Evolutionary conservation across 2,888 invertebrate species (phyloP), one percentile per base, ranked within the genome.

Genomic region (Leptodirus hochenwartii): DNA sequence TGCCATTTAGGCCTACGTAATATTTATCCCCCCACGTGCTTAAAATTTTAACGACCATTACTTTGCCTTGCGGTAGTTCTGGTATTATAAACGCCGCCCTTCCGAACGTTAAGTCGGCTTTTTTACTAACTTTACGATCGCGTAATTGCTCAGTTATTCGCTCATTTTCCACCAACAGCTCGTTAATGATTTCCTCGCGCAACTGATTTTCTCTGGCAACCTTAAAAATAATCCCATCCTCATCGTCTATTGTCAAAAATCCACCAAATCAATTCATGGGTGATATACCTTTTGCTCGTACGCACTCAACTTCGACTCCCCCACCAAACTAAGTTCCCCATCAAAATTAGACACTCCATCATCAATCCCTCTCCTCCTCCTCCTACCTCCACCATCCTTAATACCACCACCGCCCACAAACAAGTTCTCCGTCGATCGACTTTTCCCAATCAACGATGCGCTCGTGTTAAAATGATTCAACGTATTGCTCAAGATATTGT

Each of bases 1-100:
- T 64, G 3, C 80, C 81, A 46, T 79, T 81, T 31, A 82, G 51
- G 1, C 81, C 82, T 9, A 82, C 72, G 41, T 76, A 70, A 51
- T 77, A 69, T 40, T 68, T 67, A 47, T 82, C 82, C 5, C 81
- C 82, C 82, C 82, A 82, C 16, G 80, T 78, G 11, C 63, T 64
- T 32, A 64, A 55, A 38, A 82, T 76, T 48, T 73, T 69, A 30
- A 82, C 56, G 37, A 66, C 62, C 42, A 82, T 46, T 31, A 64
- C 51, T 42, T 61, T 56, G n/a, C 81, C 82, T 36, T 54, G 55
- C 1, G 81, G 82, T 39, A 80, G 54, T 51, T 79, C 76, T 0
- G 81, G 82, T 36, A 82, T 79, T 22, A 75, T 59, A 49, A 81
- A 80, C 28, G 20, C n/a, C n/a, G 6, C 20, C 8, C 20, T 9